Conservation (phyloP, 1,140 invertebrate genomes). For the Ceratoteleas bidentatus region DNA sequence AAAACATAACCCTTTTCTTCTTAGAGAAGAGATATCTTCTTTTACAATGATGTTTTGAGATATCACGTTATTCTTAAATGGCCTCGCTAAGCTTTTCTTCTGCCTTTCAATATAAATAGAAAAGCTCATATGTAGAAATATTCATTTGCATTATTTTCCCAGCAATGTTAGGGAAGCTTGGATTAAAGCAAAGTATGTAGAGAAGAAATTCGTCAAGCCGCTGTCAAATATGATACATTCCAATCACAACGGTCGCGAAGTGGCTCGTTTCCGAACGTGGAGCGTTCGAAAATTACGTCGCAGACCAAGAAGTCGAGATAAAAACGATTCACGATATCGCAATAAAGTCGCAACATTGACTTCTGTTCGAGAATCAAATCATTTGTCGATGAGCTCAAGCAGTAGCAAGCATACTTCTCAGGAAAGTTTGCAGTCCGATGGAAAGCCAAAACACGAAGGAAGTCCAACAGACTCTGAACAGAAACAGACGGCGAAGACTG, state of each 20-base stretch:
- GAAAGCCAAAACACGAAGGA: slow-evolving; percentile 62
- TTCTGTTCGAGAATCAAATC: slow-evolving; percentile 68
- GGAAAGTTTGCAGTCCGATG: slow-evolving; percentile 68
- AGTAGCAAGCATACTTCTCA: slow-evolving; percentile 71
- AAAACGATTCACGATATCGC: slow-evolving; percentile 63
- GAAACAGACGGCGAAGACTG: slow-evolving; percentile 70
- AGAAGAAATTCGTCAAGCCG: slow-evolving; percentile 83
- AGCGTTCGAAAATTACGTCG: slow-evolving; percentile 85
- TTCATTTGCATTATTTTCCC: slow-evolving; percentile 10
- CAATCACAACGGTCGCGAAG: slow-evolving; percentile 68
- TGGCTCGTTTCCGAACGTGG: slow-evolving; percentile 84
- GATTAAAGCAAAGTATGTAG: slow-evolving; percentile 90
- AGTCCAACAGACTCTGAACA: slow-evolving; percentile 63
- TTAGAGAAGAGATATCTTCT: too few species aligned
- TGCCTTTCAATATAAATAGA: too few species aligned
- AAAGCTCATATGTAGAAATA: too few species aligned
- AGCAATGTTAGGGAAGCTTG: slow-evolving; percentile 87
- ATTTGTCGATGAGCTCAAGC: slow-evolving; percentile 68
- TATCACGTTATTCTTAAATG: too few species aligned
- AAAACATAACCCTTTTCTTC: too few species aligned
- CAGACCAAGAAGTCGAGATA: slow-evolving; percentile 80
- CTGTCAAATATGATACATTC: slow-evolving; percentile 68
- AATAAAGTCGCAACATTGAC: slow-evolving; percentile 66
- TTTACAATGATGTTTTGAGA: too few species aligned
- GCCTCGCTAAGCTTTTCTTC: too few species aligned